phyloP scores from a whole-genome alignment of 2,113 vertebrate species.

The Elgaria multicarinata region DNA sequence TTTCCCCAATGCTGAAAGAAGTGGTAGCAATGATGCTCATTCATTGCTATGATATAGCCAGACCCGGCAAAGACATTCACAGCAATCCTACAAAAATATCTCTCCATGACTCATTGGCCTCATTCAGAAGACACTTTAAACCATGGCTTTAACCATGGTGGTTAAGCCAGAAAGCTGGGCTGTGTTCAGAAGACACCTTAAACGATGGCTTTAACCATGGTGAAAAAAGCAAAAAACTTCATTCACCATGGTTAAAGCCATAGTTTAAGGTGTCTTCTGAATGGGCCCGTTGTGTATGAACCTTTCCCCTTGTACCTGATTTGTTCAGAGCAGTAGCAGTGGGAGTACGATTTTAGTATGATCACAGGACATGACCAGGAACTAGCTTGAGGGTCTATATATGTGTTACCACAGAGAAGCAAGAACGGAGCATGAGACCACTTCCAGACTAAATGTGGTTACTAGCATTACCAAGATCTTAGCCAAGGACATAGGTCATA shows the following conservation, averaged over 20 bases:
- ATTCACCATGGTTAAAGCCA: too few relatives aligned
- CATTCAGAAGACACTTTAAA: too few relatives aligned
- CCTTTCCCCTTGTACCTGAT: neutral
- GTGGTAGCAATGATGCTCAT: neutral
- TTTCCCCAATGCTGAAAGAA: neutral
- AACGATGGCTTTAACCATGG: too few relatives aligned
- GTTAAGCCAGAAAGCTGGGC: too few relatives aligned
- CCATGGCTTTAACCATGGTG: too few relatives aligned
- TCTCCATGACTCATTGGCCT: too few relatives aligned
- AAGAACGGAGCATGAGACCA: neutral
- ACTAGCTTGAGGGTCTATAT: neutral
- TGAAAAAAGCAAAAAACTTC: too few relatives aligned
- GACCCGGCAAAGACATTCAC: neutral
- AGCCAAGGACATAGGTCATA: neutral
- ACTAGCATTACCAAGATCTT: neutral
- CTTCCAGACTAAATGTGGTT: neutral
- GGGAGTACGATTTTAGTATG: neutral
- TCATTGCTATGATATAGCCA: neutral
- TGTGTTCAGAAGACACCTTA: too few relatives aligned
- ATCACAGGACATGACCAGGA: neutral
- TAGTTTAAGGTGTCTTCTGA: too few relatives aligned
- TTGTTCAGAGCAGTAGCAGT: neutral
- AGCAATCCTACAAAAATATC: neutral
- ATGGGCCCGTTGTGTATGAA: too few relatives aligned
- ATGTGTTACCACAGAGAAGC: neutral